Conservation (phyloP, 2,113 vertebrate genomes). For the Ptychochromis oligacanthus region DNA sequence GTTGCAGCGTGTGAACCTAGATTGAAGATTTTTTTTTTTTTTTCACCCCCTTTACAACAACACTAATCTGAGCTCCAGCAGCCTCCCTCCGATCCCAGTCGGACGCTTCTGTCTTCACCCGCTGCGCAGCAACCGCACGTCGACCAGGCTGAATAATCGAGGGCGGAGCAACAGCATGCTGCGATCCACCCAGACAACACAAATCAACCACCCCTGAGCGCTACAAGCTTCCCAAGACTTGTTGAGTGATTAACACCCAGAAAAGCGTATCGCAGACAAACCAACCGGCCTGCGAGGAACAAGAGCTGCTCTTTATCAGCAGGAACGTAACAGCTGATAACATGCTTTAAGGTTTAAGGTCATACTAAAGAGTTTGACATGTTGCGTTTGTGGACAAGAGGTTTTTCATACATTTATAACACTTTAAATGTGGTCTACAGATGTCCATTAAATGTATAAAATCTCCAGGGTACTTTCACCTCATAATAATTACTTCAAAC, state of each 20-base stretch:
- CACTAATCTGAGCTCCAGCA: not conserved
- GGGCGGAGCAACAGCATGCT: slow-evolving; percentile 67
- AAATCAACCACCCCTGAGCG: slow-evolving; percentile 23
- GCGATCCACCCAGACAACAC: slow-evolving; percentile 58
- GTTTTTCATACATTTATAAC: not conserved
- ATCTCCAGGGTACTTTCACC: not conserved
- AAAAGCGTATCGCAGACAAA: not conserved
- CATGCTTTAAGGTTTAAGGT: not conserved
- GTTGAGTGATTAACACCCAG: not conserved
- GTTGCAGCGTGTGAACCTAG: not conserved
- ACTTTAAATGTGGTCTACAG: not conserved
- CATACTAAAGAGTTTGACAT: not conserved
- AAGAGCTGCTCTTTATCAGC: not conserved
- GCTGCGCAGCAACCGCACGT: slow-evolving; percentile 59
- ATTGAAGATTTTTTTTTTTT: not conserved
- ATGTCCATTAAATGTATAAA: not conserved
- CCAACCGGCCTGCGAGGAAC: not conserved
- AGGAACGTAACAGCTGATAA: not conserved
- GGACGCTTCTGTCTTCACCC: slow-evolving; percentile 39
- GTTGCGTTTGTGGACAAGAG: not conserved
- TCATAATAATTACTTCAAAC: not conserved
- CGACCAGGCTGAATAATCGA: slow-evolving; percentile 65
- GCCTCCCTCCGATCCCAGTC: not conserved
- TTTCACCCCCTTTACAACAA: not conserved
- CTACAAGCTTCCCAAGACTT: not conserved